Evolutionary conservation across 2,113 vertebrate genomes (phyloP).

Genomic region (Arvicanthis niloticus): DNA sequence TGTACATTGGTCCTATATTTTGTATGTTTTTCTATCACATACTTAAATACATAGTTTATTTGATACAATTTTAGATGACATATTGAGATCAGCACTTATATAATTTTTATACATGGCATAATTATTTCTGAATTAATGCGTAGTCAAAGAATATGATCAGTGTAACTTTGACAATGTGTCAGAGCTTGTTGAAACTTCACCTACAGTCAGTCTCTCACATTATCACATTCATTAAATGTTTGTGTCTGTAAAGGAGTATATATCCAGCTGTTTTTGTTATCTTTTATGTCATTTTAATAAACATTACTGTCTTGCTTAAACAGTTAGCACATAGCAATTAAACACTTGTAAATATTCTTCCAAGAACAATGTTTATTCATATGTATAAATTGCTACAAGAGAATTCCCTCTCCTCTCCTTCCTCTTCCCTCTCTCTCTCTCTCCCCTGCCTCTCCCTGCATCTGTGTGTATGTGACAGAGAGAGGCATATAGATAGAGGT

Average conservation of each 20-base stretch:
- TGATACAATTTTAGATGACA: background rate
- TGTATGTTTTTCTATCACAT: background rate
- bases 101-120: background rate
- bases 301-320: background rate
- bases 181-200: background rate
- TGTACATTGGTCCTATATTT: background rate
- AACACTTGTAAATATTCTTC: background rate
- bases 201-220: background rate
- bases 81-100: background rate
- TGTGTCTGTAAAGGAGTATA: background rate
- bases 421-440: too few species aligned
- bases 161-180: background rate
- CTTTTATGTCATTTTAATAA: background rate
- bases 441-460: too few species aligned
- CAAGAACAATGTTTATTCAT: background rate
- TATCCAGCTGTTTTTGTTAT: background rate
- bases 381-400: background rate
- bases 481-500: too few species aligned
- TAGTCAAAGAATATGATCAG: background rate
- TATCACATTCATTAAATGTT: background rate
- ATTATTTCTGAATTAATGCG: background rate
- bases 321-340: background rate
- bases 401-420: too few species aligned
- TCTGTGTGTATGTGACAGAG: too few species aligned
- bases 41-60: background rate